Evolutionary conservation across 2,113 vertebrate species (phyloP).

Genomic region (Hydrolagus affinis): DNA sequence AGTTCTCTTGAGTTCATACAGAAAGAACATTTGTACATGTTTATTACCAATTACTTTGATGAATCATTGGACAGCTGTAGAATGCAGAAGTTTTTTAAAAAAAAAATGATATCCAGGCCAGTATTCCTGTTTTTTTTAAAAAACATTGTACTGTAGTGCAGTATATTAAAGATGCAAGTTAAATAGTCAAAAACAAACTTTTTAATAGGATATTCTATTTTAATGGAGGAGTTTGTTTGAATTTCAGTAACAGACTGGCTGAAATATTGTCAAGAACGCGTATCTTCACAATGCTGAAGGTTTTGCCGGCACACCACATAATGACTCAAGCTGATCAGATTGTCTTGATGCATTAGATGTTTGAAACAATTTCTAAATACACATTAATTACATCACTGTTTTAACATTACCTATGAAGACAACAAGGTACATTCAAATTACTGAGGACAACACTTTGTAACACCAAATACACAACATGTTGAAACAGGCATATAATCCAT

Average conservation of each 20-base stretch:
- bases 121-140: no score
- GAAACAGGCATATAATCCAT: conserved; percentile 18
- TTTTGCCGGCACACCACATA: conserved; percentile 10
- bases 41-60: background rate
- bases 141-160: no score
- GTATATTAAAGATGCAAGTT: background rate
- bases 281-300: background rate
- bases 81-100: no score
- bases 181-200: background rate
- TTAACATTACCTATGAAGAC: conserved; percentile 10
- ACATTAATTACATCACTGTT: background rate
- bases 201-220: conserved; percentile 29
- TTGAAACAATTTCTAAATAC: conserved; percentile 5
- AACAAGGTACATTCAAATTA: conserved; percentile 18
- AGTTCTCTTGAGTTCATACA: background rate
- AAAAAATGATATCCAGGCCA: no score
- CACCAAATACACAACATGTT: conserved; percentile 3
- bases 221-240: conserved; percentile 2
- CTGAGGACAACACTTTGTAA: background rate
- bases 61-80: background rate
- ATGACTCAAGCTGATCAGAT: background rate
- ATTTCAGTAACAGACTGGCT: background rate
- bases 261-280: background rate
- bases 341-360: conserved; percentile 22
- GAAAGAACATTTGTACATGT: background rate